These are phyloP conservation scores for Gila orcuttii DNA, from an alignment of 2,113 vertebrate genomes.

Conservation along the genomic window DNA sequence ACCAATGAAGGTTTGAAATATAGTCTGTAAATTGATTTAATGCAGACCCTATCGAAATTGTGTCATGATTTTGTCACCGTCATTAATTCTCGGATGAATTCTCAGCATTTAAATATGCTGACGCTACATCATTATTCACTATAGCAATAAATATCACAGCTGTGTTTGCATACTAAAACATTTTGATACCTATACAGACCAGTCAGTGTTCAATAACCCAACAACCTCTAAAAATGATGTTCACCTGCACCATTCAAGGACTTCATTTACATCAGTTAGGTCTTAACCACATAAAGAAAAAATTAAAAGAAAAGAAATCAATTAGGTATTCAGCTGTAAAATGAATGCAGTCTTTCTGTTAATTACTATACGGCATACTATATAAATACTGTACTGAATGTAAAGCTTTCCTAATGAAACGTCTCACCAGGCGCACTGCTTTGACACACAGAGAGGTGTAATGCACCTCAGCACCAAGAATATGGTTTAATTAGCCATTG, in stretches of 20 bases:
- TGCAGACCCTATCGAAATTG: neutral
- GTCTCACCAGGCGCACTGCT: neutral
- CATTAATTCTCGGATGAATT: neutral
- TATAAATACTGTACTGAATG: neutral
- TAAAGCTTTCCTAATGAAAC: neutral
- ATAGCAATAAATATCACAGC: neutral
- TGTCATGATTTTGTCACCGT: slow-evolving; percentile 2
- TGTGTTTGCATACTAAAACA: neutral
- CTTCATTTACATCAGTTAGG: neutral
- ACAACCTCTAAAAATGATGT: neutral
- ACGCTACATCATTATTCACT: neutral
- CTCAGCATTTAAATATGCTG: neutral
- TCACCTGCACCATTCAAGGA: neutral
- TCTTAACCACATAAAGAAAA: neutral
- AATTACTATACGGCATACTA: neutral
- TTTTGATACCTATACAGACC: neutral
- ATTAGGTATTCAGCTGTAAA: slow-evolving; percentile 40
- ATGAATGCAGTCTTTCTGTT: slow-evolving; percentile 8
- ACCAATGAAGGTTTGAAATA: neutral
- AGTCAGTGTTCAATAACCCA: neutral
- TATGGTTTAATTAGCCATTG: neutral
- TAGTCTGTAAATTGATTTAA: neutral
- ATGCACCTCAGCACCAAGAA: neutral
- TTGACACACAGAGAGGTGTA: neutral
- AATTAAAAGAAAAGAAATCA: neutral